Conservation (phyloP, 2,113 vertebrate genomes). For the Cebus imitator region DNA sequence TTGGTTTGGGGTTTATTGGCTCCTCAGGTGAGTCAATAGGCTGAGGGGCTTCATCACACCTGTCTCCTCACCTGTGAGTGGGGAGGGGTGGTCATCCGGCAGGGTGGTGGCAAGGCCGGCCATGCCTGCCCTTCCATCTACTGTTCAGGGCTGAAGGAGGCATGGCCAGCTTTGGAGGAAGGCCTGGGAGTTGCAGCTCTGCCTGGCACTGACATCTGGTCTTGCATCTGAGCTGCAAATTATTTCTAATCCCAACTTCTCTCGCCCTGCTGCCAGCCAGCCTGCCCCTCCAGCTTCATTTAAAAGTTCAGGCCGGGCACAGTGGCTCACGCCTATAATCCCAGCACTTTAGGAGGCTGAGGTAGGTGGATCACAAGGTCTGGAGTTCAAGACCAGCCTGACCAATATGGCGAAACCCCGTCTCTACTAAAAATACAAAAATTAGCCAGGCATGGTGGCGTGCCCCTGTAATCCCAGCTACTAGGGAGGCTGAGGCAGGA, state of each 20-base stretch:
- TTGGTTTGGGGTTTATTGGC: accelerated
- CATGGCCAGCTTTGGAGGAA: accelerated
- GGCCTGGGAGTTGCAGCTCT: neutral
- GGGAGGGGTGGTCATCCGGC: neutral
- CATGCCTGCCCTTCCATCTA: neutral
- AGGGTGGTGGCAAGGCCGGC: neutral
- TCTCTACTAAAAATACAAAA: too few relatives aligned
- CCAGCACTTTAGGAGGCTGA: too few relatives aligned
- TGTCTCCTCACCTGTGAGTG: neutral
- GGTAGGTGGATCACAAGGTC: too few relatives aligned
- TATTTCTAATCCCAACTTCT: neutral
- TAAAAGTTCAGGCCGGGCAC: neutral
- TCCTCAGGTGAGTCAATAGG: neutral
- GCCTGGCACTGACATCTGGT: neutral
- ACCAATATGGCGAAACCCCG: too few relatives aligned
- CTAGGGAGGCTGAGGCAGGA: too few relatives aligned
- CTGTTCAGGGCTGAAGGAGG: neutral
- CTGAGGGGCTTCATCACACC: neutral
- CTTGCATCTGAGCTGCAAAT: neutral
- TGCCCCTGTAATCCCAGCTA: too few relatives aligned
- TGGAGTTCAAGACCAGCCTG: too few relatives aligned
- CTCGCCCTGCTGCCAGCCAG: neutral
- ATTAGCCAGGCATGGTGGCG: too few relatives aligned
- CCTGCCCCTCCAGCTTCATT: neutral
- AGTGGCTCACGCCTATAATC: too few relatives aligned